Conservation (phyloP, 2,113 vertebrate genomes). For the Otolemur garnettii region DNA sequence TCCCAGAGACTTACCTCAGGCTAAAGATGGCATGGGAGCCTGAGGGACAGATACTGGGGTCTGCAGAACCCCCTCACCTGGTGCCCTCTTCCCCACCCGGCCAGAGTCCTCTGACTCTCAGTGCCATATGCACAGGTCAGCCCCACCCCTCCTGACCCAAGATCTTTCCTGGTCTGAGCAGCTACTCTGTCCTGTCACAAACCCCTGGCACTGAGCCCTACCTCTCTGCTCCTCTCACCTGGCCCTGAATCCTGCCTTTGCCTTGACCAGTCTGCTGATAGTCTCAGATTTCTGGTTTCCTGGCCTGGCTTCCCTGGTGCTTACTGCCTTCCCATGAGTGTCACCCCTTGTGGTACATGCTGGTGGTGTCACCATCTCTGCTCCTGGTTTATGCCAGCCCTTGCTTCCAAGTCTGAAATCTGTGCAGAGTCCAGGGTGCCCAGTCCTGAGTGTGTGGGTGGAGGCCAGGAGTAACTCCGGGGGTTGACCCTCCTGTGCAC, state of each 20-base stretch:
- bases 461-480: no score
- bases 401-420: neutral
- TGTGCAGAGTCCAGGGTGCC: neutral
- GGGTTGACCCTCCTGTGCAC: accelerated
- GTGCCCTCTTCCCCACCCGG: no score
- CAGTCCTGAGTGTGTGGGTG: neutral
- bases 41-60: neutral
- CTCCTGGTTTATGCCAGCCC: neutral
- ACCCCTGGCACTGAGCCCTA: no score
- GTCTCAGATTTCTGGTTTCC: neutral
- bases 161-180: neutral
- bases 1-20: neutral
- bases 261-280: neutral
- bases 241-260: neutral
- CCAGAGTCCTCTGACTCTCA: no score
- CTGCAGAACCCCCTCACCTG: neutral
- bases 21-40: neutral
- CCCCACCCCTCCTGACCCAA: neutral
- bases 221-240: neutral
- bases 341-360: neutral
- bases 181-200: no score
- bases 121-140: no score
- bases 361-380: neutral
- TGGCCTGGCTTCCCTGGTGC: neutral
- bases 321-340: neutral